Percentiles rank a stretch among this genome's conserved stretches.
Evolutionary conservation across 1,140 invertebrate genomes (phyloP).

Genomic region (Anoplophora glabripennis): DNA sequence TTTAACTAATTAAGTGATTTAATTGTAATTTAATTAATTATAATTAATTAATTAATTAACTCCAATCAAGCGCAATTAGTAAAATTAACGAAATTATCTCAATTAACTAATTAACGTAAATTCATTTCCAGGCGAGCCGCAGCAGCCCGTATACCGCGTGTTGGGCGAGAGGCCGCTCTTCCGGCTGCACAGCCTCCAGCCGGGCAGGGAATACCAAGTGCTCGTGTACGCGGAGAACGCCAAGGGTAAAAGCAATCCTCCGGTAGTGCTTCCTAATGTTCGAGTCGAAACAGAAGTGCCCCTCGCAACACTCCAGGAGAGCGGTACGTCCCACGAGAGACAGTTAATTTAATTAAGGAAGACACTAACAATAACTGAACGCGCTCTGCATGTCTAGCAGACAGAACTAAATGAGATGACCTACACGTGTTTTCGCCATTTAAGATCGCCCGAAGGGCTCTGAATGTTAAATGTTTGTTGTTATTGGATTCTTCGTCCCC

Average conservation of each 20-base stretch:
- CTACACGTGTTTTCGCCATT: slow-evolving; percentile 23
- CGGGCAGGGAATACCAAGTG: slow-evolving; percentile 64
- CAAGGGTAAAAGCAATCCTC: slow-evolving; percentile 65
- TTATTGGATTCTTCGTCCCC: slow-evolving; percentile 5
- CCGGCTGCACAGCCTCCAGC: slow-evolving; percentile 62
- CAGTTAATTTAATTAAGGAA: slow-evolving; percentile 39
- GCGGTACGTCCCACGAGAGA: slow-evolving; percentile 35
- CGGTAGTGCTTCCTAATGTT: slow-evolving; percentile 59
- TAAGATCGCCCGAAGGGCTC: slow-evolving; percentile 9
- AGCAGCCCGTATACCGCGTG: slow-evolving; percentile 54
- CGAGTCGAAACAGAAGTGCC: slow-evolving; percentile 48
- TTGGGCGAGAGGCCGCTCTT: slow-evolving; percentile 62
- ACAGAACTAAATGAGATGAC: slow-evolving; percentile 14
- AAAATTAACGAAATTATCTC: neutral
- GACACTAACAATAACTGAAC: slow-evolving; percentile 38
- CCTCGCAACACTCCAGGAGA: slow-evolving; percentile 36
- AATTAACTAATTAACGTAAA: too few species aligned
- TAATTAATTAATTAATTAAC: slow-evolving; percentile 1
- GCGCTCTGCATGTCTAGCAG: slow-evolving; percentile 31
- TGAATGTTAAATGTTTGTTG: slow-evolving; percentile 2
- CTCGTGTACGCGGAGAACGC: slow-evolving; percentile 69
- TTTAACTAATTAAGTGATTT: too few species aligned
- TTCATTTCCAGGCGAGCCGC: slow-evolving; percentile 14
- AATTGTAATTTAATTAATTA: neutral
- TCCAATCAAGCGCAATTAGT: too few species aligned